phyloP scores from a whole-genome alignment of 2,888 invertebrate species.

The Mycogona germanica region DNA sequence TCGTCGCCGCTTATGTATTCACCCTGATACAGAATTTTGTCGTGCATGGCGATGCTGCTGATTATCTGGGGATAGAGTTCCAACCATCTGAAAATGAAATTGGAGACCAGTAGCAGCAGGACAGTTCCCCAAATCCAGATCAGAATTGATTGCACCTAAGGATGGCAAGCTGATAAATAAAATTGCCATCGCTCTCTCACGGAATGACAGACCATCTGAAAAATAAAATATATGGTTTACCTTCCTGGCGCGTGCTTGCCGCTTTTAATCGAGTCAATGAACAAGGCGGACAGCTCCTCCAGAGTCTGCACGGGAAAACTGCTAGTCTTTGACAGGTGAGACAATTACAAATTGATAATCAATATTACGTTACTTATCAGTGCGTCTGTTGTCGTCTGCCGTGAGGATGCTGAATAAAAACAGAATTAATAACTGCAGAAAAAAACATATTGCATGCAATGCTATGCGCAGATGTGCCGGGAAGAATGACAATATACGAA shows the following conservation, averaged over 20 bases:
- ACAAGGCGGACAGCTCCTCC: neutral
- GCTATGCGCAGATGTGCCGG: no score
- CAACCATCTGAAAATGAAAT: slow-evolving; percentile 2
- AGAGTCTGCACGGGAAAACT: neutral
- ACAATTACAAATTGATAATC: neutral
- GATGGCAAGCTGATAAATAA: no score
- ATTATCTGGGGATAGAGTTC: slow-evolving; percentile 6
- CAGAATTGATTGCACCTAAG: no score
- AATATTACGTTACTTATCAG: neutral
- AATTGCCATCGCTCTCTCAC: neutral
- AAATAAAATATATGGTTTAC: neutral
- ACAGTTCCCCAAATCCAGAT: no score
- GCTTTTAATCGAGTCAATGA: slow-evolving; percentile 5
- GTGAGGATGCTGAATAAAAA: neutral
- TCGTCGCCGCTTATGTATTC: slow-evolving; percentile 3
- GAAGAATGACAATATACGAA: no score
- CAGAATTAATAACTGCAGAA: no score
- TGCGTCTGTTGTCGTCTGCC: neutral
- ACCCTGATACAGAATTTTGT: neutral
- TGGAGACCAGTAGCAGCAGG: no score
- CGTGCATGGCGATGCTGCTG: neutral
- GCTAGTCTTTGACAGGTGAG: neutral
- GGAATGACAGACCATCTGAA: neutral
- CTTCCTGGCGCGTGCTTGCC: slow-evolving; percentile 6
- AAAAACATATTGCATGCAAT: no score